Base-by-base conservation (phyloP, 1,140 invertebrate genomes). In the Aporrectodea caliginosa region DNA sequence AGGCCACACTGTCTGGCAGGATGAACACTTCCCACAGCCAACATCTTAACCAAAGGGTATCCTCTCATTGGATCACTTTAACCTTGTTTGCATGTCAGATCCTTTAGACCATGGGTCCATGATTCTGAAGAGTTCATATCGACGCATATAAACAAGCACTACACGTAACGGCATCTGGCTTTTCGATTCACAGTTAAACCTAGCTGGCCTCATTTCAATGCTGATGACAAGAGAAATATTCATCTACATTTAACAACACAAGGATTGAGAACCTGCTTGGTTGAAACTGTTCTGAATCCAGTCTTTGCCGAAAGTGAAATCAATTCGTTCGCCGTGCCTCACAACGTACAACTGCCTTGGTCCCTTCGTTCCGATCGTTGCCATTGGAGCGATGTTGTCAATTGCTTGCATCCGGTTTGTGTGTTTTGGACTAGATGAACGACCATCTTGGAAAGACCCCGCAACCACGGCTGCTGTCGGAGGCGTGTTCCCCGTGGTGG, bases 251-350 rank as follows among this genome's bases (percentile, higher is more conserved):
- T n/a, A n/a, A n/a, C n/a, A n/a, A n/a, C n/a, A n/a, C n/a, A n/a
- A n/a, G n/a, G n/a, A n/a, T n/a, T n/a, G n/a, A 73, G 71, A 91
- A 85, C 93, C 93, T 81, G 92, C 89, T 75, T 92, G 90, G 89
- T 96, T 93, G 86, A 96, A 97, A 84, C 94, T 95, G 85, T 92
- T 93, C 0, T 92, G 92, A 76, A 94, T 93, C 95, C 95, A 97
- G 16, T 91, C 89, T 75, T 82, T 83, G 29, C 94, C 94, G 85
- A 96, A 96, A 0, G 94, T 95, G 83, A 97, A 95, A 88, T 98
- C 95, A 1, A 96, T 92, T 35, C 95, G 89, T 88, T 97, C 95
- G 16, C 93, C 94, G 87, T 96, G 94, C 0, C 95, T 90, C 89
- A 94, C 92, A 31, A 95, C 91, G 84, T 93, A 93, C 29, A 95